Percentiles rank a stretch among this genome's conserved stretches.
Evolutionary conservation across 92 coral and sea anemone species (phyloP).

Genomic region (Epizoanthus fatuus): DNA sequence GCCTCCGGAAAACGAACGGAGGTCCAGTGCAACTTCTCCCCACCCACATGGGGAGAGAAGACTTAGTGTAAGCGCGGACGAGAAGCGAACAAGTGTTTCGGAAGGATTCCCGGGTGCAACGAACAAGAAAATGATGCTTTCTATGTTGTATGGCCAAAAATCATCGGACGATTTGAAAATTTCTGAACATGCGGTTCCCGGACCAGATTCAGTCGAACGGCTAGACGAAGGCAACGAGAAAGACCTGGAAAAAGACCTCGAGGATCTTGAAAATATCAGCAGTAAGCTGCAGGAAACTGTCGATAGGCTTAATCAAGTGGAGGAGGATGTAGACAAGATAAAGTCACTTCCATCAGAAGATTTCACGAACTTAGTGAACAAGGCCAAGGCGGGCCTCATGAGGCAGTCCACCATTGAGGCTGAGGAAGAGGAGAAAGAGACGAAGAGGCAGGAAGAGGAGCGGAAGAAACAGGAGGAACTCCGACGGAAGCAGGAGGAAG

Average conservation of each 20-base stretch:
- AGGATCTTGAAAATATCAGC: constrained; percentile 56
- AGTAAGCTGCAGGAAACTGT: constrained; percentile 79
- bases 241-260: constrained; percentile 44
- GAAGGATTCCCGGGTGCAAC: constrained; percentile 88
- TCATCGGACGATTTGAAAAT: constrained; percentile 84
- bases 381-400: constrained; percentile 75
- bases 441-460: constrained; percentile 75
- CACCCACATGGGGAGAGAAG: constrained; percentile 4
- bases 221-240: constrained; percentile 54
- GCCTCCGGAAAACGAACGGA: neutral
- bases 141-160: constrained; percentile 89
- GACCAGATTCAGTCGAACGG: constrained; percentile 46
- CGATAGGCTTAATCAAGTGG: constrained; percentile 68
- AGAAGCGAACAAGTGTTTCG: constrained; percentile 78
- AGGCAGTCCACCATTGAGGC: constrained; percentile 68
- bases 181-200: constrained; percentile 65
- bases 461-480: constrained; percentile 83
- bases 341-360: constrained; percentile 66
- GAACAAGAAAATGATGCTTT: constrained; percentile 92
- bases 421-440: constrained; percentile 61
- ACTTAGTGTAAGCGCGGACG: constrained; percentile 31
- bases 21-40: neutral
- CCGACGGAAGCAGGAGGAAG: constrained; percentile 81
- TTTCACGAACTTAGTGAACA: constrained; percentile 77
- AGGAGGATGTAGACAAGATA: constrained; percentile 68